phyloP scores from a whole-genome alignment of 2,113 vertebrate species.

The Tragulus kanchil region DNA sequence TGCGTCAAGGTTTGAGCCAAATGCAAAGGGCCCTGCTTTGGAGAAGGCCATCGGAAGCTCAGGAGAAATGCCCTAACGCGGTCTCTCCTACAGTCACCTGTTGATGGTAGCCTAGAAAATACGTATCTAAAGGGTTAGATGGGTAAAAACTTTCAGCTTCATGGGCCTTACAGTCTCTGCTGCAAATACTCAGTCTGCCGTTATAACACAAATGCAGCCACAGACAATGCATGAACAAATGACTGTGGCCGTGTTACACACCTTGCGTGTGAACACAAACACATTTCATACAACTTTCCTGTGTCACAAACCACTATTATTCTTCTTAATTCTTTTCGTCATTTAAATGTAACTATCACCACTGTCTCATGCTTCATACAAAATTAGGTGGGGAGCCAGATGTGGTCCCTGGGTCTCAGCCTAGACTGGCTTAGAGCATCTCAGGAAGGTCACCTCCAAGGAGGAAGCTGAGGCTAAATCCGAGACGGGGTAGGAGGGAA shows the following conservation, averaged over 20 bases:
- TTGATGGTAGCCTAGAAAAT: too few relatives aligned
- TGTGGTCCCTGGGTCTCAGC: neutral
- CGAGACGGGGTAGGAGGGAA: neutral
- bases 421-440: neutral
- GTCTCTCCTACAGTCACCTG: neutral
- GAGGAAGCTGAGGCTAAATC: neutral
- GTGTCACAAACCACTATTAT: neutral
- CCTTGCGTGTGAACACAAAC: neutral
- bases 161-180: neutral
- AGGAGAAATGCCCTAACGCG: neutral
- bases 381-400: neutral
- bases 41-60: neutral
- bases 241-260: neutral
- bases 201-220: neutral
- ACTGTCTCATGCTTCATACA: neutral
- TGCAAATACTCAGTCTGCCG: neutral
- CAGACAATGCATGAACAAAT: neutral
- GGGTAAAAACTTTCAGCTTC: neutral
- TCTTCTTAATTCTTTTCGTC: neutral
- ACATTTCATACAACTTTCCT: neutral
- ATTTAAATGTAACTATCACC: neutral
- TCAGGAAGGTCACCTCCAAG: neutral
- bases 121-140: neutral
- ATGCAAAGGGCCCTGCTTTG: neutral
- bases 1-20: neutral